Evolutionary conservation across 2,113 vertebrate species (phyloP).

Genomic region (Chaetorhynchus papuensis): DNA sequence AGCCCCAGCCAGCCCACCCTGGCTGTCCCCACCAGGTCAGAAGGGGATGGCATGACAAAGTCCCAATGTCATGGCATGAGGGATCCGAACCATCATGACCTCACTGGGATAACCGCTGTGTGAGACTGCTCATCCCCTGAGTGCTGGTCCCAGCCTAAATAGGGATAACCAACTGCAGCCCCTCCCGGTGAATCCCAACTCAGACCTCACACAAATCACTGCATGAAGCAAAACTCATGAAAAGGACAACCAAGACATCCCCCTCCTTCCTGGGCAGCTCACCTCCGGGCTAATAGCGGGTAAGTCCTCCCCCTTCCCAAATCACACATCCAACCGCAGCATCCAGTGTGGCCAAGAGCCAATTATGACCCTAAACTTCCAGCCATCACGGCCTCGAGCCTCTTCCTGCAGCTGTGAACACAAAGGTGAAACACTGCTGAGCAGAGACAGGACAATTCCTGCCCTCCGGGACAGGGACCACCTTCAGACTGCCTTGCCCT

Average conservation of each 20-base stretch:
- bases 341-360: accelerated
- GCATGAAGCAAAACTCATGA: not conserved
- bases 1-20: not conserved
- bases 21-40: not conserved
- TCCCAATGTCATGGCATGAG: accelerated
- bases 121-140: accelerated
- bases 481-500: not conserved
- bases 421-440: not conserved
- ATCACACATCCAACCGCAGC: not conserved
- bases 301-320: not conserved
- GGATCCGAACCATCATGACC: accelerated
- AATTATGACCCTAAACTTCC: not conserved
- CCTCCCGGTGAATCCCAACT: accelerated
- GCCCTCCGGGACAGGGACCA: not conserved
- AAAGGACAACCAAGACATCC: not conserved
- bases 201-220: not conserved
- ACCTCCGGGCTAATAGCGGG: not conserved
- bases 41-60: accelerated
- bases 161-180: not conserved
- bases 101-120: accelerated
- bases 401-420: not conserved
- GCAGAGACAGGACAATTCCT: not conserved
- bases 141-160: not conserved
- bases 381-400: accelerated
- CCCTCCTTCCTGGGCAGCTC: not conserved